These are phyloP conservation scores for Trissolcus basalis DNA, from an alignment of 1,140 invertebrate genomes.

Conservation along the genomic window DNA sequence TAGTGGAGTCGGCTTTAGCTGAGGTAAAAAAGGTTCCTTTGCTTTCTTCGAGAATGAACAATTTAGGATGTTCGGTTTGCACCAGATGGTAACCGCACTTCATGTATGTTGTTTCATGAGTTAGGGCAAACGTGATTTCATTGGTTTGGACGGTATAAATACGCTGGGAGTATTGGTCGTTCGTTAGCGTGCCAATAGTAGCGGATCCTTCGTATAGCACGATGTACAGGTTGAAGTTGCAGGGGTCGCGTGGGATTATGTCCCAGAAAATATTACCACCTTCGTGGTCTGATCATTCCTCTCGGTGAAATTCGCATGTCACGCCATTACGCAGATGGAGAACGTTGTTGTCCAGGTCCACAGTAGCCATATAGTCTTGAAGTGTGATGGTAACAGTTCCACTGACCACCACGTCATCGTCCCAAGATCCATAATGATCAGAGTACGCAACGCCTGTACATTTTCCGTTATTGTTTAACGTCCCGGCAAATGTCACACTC, in stretches of 20 bases:
- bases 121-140: background rate
- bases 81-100: background rate
- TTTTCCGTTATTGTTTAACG: conserved; percentile 2
- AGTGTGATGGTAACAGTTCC: conserved; percentile 17
- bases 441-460: conserved; percentile 16
- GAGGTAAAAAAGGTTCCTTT: background rate
- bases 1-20: background rate
- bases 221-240: background rate
- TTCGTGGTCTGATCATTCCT: conserved; percentile 22
- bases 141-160: background rate
- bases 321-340: conserved; percentile 13
- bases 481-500: conserved; percentile 11
- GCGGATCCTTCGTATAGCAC: conserved; percentile 4
- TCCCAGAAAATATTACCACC: conserved; percentile 40
- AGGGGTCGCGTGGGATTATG: background rate
- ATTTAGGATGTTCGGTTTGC: background rate
- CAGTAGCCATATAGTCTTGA: conserved; percentile 13
- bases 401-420: conserved; percentile 18
- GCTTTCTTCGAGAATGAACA: background rate
- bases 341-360: conserved; percentile 19
- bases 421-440: conserved; percentile 27
- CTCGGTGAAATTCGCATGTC: conserved; percentile 10
- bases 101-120: background rate
- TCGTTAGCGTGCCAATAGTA: background rate
- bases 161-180: background rate